Base-by-base conservation (phyloP, 2,113 vertebrate species). In the Neodon shergylaensis region DNA sequence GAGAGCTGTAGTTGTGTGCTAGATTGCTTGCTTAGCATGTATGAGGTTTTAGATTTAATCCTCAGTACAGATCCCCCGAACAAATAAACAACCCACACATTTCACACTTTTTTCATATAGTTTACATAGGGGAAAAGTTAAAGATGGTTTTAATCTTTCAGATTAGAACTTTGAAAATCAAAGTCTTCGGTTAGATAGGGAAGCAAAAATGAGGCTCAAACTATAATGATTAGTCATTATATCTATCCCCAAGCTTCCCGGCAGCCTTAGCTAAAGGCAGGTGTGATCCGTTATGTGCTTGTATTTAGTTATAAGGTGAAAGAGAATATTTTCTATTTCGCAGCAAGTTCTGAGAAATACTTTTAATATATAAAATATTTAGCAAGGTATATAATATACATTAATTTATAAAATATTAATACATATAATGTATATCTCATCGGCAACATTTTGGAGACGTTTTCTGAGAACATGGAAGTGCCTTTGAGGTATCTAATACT, bases 391-490 rank as follows among this genome's bases (percentile, higher is more conserved):
- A 31, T 84, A 65, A 24, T 82, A 61, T 61, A n/a, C 68, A 72
- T 72, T 72, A n/a, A 72, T n/a, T n/a, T 72, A n/a, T 70, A 70
- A 36, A 36, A 70, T 70, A 70, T 70, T 70, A 36, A 70, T 70
- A 19, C 8, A 36, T n/a, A 81, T 81, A 36, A n/a, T 58, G 4
- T 63, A 63, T 88, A 28, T 78, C 70, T 63, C 31, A 70, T n/a
- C 65, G 73, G 7, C 19, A 63, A 9, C 84, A n/a, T 70, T 33
- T 92, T 88, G 4, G 42, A 83, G 47, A 68, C 58, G 5, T 86
- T 91, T 93, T 91, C 84, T 81, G n/a, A 28, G 91, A 81, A 94
- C n/a, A 4, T 61, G 47, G 8, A 92, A 95, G 49, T 90, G 2
- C 24, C 85, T 89, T 83, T 83, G 78, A 87, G 58, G 70, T 63